These are phyloP conservation scores for Macrochelys suwanniensis DNA, from an alignment of 2,797 vertebrate species.

Conservation along the genomic window DNA sequence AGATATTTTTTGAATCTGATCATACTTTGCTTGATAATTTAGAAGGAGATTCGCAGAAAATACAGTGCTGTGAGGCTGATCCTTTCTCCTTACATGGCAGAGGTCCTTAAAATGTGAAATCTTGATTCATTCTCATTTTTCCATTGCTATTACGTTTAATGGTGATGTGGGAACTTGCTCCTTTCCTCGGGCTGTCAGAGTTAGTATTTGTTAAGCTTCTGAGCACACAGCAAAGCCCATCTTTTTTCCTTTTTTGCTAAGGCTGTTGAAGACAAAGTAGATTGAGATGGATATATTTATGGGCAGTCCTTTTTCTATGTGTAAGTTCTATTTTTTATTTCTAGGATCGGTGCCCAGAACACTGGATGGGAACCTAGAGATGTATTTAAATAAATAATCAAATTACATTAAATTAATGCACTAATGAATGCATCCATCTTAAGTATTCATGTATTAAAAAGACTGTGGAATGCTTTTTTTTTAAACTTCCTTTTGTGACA, in stretches of 20 bases:
- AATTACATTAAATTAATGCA: neutral
- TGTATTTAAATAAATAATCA: neutral
- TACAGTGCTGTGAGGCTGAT: neutral
- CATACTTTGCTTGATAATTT: neutral
- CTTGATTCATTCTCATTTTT: neutral
- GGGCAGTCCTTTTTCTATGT: neutral
- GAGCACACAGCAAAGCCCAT: neutral
- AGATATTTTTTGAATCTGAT: neutral
- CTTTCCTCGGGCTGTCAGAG: neutral
- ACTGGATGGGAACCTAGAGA: neutral
- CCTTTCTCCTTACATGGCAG: neutral
- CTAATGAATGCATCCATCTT: neutral
- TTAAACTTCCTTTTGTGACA: neutral
- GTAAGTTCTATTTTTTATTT: neutral
- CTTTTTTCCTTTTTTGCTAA: neutral
- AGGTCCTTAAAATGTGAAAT: neutral
- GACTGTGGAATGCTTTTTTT: neutral
- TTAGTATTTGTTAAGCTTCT: neutral
- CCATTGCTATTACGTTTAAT: neutral
- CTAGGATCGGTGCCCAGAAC: neutral
- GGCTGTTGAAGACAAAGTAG: neutral
- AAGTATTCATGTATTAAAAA: neutral
- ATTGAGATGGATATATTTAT: neutral
- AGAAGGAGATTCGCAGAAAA: neutral
- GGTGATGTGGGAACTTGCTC: neutral